Conservation (phyloP, 2,797 vertebrate genomes). For the Miichthys miiuy region DNA sequence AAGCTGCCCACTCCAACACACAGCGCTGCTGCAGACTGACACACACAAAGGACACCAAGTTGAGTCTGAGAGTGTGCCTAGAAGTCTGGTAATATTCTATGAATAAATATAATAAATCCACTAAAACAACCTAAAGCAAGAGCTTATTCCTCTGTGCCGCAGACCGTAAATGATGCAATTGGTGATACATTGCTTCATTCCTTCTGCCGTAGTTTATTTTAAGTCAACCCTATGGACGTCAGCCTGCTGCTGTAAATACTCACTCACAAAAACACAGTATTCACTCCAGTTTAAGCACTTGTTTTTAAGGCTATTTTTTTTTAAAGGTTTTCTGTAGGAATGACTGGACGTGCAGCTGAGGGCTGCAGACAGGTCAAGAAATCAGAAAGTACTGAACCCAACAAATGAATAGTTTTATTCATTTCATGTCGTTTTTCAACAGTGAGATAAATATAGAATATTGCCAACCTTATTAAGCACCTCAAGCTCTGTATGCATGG, state of each 20-base stretch:
- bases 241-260: background rate
- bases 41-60: conserved; percentile 42
- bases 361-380: background rate
- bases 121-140: background rate
- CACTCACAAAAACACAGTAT: background rate
- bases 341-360: background rate
- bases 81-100: background rate
- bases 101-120: conserved; percentile 1
- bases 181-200: background rate
- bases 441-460: background rate
- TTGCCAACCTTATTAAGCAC: background rate
- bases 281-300: background rate
- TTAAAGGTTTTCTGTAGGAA: too few relatives aligned
- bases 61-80: background rate
- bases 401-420: background rate
- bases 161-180: background rate
- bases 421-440: background rate
- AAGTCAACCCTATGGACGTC: background rate
- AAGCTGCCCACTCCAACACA: conserved; percentile 96
- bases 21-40: conserved; percentile 95
- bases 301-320: too few relatives aligned
- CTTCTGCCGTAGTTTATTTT: background rate
- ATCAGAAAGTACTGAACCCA: background rate
- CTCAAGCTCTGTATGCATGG: background rate
- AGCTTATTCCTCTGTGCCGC: background rate